These are phyloP conservation scores for Phymatocera aterrima DNA, from an alignment of 2,888 invertebrate species.

Conservation along the genomic window DNA sequence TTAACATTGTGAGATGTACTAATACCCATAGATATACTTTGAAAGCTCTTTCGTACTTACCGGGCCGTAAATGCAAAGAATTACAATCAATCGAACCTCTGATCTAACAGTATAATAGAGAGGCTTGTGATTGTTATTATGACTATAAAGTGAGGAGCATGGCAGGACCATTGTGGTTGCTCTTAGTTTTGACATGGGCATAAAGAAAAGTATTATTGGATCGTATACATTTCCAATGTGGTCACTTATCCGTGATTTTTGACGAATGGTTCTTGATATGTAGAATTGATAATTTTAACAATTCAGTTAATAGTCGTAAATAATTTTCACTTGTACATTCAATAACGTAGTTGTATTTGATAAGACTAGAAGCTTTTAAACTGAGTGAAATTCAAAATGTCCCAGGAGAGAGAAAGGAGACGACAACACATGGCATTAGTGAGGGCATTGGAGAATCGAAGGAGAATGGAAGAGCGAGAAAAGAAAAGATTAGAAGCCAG, in stretches of 20 bases:
- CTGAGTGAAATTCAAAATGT: constrained; percentile 40
- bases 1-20: background rate
- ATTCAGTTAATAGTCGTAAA: background rate
- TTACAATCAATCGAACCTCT: background rate
- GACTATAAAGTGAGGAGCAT: constrained; percentile 3
- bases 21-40: background rate
- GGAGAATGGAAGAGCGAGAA: constrained; percentile 92
- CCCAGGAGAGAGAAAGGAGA: constrained; percentile 90
- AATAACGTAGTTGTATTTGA: background rate
- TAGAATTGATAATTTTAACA: background rate
- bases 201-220: background rate
- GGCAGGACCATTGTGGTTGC: background rate
- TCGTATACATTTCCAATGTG: background rate
- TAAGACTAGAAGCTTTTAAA: background rate
- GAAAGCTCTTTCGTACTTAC: background rate
- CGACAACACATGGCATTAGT: constrained; percentile 94
- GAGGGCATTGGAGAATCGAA: constrained; percentile 89
- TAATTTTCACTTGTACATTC: background rate
- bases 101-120: background rate
- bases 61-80: background rate
- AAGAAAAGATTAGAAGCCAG: constrained; percentile 85
- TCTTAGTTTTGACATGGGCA: background rate
- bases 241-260: constrained; percentile 7
- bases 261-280: constrained; percentile 18
- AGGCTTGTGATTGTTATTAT: background rate